Evolutionary conservation across 2,888 invertebrate genomes (phyloP), one percentile per base, ranked within the genome.

Genomic region (Drosophila gaucha): DNA sequence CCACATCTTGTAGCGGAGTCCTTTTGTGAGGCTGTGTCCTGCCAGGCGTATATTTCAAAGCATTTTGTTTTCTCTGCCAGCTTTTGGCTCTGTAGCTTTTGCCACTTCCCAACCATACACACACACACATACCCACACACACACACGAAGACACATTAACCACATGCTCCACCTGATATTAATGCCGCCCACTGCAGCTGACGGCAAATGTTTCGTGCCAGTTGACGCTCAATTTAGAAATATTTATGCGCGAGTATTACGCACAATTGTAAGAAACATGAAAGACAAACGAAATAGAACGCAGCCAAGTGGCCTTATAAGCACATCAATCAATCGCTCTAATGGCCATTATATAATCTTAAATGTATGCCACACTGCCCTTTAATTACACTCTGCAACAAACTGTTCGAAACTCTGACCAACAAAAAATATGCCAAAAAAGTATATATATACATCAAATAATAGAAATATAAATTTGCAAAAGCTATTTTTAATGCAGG

Each of bases 151-250:
- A 43, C 4, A 43, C 5, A n/a, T n/a, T 8, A 31, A 24, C 24
- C 54, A 36, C 36, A 12, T 22, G 20, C n/a, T 28, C 26, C 59
- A 74, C 56, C 65, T 65, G 57, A 47, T 46, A 59, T 69, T 56
- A 46, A 60, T 46, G 26, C 74, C 64, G 51, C 70, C 64, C 74
- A 41, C 62, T 66, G 72, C 36, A 36, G 47, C 38, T 71, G 57
- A 57, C 66, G 66, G 55, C 75, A 72, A 67, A 57, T 70, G 75
- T 65, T 74, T 74, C 35, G 26, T 68, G 64, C 64, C 74, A 74
- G 56, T 74, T 74, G 73, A 75, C 73, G 75, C 71, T 62, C 73
- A 51, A 71, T 70, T 66, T 55, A 8, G 46, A 70, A 66, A 70
- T 60, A 74, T 75, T 74, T 73, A 65, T 75, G 70, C 36, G 52